phyloP scores from a whole-genome alignment of 1,140 invertebrate species.

The Drosophila rhopaloa region DNA sequence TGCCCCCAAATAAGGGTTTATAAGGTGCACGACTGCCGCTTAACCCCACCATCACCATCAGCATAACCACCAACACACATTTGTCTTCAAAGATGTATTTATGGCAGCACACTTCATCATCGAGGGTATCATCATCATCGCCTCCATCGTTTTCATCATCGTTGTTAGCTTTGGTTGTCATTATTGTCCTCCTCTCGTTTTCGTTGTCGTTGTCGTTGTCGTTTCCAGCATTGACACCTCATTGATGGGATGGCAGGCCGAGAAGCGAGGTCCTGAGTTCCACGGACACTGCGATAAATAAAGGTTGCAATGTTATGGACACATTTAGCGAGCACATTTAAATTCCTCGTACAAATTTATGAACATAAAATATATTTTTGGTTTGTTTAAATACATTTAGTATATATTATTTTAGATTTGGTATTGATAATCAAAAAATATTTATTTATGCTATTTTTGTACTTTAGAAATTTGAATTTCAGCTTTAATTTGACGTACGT shows the following conservation, averaged over 20 bases:
- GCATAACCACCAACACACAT: conserved; percentile 25
- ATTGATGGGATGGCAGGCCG: conserved; percentile 33
- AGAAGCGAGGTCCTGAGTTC: conserved; percentile 3
- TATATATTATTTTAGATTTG: too few relatives aligned
- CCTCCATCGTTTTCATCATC: conserved; percentile 38
- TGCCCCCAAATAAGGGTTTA: not conserved
- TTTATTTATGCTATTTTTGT: too few relatives aligned
- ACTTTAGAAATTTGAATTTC: too few relatives aligned
- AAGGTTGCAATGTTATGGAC: too few relatives aligned
- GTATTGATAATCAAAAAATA: too few relatives aligned
- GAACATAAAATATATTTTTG: too few relatives aligned
- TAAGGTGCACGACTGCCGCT: not conserved
- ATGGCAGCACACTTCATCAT: conserved; percentile 61
- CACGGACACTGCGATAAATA: not conserved
- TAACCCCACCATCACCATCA: conserved; percentile 4
- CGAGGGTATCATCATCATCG: conserved; percentile 17
- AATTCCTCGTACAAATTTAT: too few relatives aligned
- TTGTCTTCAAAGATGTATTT: conserved; percentile 68
- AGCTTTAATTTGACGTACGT: too few relatives aligned
- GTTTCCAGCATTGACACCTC: conserved; percentile 54
- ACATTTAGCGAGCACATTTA: too few relatives aligned
- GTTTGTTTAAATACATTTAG: too few relatives aligned
- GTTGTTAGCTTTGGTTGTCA: conserved; percentile 54
- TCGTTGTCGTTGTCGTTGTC: conserved; percentile 21
- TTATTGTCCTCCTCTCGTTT: conserved; percentile 40